These are phyloP conservation scores for Thalassaphorura encarpata DNA, from an alignment of 1,140 invertebrate genomes.

Conservation along the genomic window DNA sequence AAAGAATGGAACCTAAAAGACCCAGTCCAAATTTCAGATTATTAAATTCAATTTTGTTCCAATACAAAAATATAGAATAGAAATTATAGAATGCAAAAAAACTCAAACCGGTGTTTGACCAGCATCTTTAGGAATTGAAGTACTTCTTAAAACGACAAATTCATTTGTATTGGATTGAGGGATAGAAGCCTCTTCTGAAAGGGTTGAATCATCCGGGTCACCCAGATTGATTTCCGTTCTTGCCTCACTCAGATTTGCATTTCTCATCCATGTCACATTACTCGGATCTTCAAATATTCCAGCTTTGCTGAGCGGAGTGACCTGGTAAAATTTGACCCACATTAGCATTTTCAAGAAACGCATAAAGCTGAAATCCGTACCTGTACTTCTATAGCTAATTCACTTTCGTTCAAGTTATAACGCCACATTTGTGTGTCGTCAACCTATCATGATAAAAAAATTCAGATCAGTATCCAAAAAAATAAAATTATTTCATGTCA, in stretches of 20 bases:
- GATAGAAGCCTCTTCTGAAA: neutral
- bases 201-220: neutral
- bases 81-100: no score
- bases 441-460: neutral
- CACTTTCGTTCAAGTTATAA: no score
- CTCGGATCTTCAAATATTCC: constrained; percentile 1
- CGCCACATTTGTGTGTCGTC: neutral
- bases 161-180: neutral
- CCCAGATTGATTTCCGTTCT: constrained; percentile 1
- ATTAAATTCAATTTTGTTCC: no score
- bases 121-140: constrained; percentile 10
- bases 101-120: constrained; percentile 19
- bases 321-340: neutral
- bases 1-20: constrained; percentile 21
- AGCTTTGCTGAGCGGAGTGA: neutral
- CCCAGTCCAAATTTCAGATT: no score
- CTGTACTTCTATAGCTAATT: no score
- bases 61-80: no score
- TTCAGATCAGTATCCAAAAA: neutral
- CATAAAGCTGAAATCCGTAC: no score
- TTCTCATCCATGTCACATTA: constrained; percentile 6
- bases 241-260: neutral
- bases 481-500: neutral
- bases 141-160: constrained; percentile 2
- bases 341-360: no score